phyloP scores from a whole-genome alignment of 1,140 invertebrate genomes.

The Spodoptera litura region DNA sequence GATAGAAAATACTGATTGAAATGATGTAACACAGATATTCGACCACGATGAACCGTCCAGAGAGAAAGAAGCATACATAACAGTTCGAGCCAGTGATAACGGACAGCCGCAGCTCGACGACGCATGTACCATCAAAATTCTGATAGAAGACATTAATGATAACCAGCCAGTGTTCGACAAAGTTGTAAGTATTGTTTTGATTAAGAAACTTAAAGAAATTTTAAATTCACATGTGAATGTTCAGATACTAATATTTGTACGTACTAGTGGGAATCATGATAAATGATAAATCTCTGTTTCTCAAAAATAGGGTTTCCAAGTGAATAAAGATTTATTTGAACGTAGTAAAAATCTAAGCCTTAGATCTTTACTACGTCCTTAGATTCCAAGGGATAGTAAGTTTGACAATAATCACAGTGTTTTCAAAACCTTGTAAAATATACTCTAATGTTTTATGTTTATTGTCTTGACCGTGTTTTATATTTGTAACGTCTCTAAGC shows the following conservation, averaged over 20 bases:
- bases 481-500: conserved; percentile 8
- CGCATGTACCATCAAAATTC: conserved; percentile 95
- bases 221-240: not conserved
- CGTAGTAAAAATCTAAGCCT: too few relatives aligned
- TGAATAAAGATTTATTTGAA: too few relatives aligned
- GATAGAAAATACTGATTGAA: conserved; percentile 1
- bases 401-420: not conserved
- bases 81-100: conserved; percentile 93
- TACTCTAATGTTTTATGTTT: not conserved
- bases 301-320: too few relatives aligned
- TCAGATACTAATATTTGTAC: too few relatives aligned
- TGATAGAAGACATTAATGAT: conserved; percentile 95
- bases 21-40: conserved; percentile 86
- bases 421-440: not conserved
- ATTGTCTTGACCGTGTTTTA: not conserved
- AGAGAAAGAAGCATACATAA: conserved; percentile 93
- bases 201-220: not conserved
- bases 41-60: conserved; percentile 94
- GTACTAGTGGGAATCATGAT: too few relatives aligned
- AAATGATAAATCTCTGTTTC: too few relatives aligned
- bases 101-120: conserved; percentile 93
- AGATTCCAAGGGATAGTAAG: too few relatives aligned
- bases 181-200: conserved; percentile 83
- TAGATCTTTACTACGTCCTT: too few relatives aligned
- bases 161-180: conserved; percentile 95